These are phyloP conservation scores for Emmelina monodactyla DNA, from an alignment of 2,888 invertebrate genomes.

Conservation along the genomic window DNA sequence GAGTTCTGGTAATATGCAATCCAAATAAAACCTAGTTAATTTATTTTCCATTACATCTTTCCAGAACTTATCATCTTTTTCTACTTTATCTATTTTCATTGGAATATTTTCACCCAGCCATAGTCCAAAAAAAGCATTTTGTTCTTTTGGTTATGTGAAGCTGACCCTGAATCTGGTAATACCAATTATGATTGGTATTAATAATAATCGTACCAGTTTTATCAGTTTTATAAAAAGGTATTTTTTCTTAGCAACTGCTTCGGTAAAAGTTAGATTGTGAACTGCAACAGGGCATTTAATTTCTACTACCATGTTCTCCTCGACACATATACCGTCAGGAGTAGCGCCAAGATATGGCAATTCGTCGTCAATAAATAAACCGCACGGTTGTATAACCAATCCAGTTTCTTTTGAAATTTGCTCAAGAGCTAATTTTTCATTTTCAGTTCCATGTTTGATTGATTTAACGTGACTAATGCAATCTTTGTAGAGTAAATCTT, in stretches of 20 bases:
- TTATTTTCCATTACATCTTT: slow-evolving; percentile 10
- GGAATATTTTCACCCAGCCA: slow-evolving; percentile 7
- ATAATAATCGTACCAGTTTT: not conserved
- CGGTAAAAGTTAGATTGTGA: slow-evolving; percentile 3
- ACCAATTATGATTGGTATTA: slow-evolving; percentile 12
- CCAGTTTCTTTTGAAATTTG: slow-evolving; percentile 9
- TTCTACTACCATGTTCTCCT: slow-evolving; percentile 10
- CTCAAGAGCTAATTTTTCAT: slow-evolving; percentile 10
- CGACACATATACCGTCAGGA: slow-evolving; percentile 9
- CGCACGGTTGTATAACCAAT: slow-evolving; percentile 10
- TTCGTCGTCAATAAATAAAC: slow-evolving; percentile 13
- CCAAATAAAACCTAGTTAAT: slow-evolving; percentile 11
- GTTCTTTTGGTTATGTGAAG: slow-evolving; percentile 9
- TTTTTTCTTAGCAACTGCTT: slow-evolving; percentile 5
- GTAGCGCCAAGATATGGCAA: slow-evolving; percentile 11
- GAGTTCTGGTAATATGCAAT: slow-evolving; percentile 13
- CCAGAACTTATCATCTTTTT: slow-evolving; percentile 13
- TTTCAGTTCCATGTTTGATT: slow-evolving; percentile 10
- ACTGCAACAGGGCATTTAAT: slow-evolving; percentile 12
- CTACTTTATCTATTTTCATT: slow-evolving; percentile 6
- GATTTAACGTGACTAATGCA: slow-evolving; percentile 7
- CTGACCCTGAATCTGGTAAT: slow-evolving; percentile 13
- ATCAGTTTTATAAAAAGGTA: slow-evolving; percentile 6
- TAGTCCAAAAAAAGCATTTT: slow-evolving; percentile 10
- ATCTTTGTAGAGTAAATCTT: slow-evolving; percentile 8